Conservation (phyloP, 2,888 invertebrate species). For the Nebria brevicollis region DNA sequence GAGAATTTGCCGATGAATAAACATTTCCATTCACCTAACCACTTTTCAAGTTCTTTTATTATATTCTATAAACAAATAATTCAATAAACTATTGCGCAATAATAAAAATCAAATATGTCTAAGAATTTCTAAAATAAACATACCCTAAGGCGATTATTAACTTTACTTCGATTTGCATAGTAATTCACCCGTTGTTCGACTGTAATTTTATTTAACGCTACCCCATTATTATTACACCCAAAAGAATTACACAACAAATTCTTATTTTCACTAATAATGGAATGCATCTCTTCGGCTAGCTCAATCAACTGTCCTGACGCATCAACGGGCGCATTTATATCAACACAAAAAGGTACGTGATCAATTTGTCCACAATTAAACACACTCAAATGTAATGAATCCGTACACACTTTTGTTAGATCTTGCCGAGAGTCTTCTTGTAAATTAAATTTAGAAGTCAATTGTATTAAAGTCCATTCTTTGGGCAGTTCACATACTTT, state of each 20-base stretch:
- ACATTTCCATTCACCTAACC: conserved; percentile 73
- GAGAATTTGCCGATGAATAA: conserved; percentile 70
- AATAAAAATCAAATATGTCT: too few species aligned
- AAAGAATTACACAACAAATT: conserved; percentile 50
- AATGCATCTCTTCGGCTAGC: conserved; percentile 54
- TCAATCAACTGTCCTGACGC: conserved; percentile 49
- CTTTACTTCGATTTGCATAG: conserved; percentile 18
- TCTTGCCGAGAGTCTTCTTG: conserved; percentile 53
- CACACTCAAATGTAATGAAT: conserved; percentile 56
- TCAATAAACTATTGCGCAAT: background rate
- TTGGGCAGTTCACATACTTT: conserved; percentile 58
- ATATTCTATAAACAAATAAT: conserved; percentile 63
- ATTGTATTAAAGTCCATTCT: conserved; percentile 72
- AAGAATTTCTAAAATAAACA: background rate
- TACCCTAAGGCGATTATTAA: conserved; percentile 30
- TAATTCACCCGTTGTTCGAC: conserved; percentile 52
- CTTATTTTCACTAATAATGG: conserved; percentile 54
- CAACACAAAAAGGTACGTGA: conserved; percentile 56
- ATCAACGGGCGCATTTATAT: conserved; percentile 53
- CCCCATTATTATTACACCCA: conserved; percentile 7
- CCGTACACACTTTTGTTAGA: conserved; percentile 53
- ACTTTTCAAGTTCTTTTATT: conserved; percentile 70
- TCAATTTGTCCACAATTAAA: conserved; percentile 57
- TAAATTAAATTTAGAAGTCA: conserved; percentile 62
- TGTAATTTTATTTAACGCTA: conserved; percentile 49